Base-by-base conservation (phyloP, 2,797 vertebrate species). In the Takifugu ocellatus region DNA sequence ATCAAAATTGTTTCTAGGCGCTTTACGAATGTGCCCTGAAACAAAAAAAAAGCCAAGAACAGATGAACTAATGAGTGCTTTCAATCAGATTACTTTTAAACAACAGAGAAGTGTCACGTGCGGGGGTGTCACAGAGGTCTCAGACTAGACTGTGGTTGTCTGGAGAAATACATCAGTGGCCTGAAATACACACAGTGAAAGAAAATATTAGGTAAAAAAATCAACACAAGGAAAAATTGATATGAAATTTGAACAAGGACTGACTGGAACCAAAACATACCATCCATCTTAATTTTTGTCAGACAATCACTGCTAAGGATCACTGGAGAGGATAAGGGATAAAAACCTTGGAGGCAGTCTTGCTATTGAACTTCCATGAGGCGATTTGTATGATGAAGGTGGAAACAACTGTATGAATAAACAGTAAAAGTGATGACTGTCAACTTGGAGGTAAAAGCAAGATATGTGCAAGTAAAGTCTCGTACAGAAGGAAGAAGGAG, bases 141-240 rank as follows among this genome's bases (percentile, higher is more conserved):
- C 33, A 3, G 61, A 45, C 56, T 56, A 31, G 51, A 49, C 58
- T 59, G 51, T 84, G 66, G 81, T 71, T 78, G 63, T 75, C 59
- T 79, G 81, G 62, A 70, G 65, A 80, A 80, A 84, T 79, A 80
- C 73, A 66, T 70, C 0, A 7, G 15, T 21, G 64, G 42, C 68
- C 63, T 74, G 75, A 82, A 84, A 79, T 71, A 83, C 58, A 83
- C 49, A 73, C 63, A 54, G 54, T 7, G 58, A 66, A 52, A 71
- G 44, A 44, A 48, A 2, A 8, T 29, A n/a, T 14, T 59, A 29
- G 52, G 61, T 61, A 42, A 59, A 33, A 52, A 43, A 26, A 49
- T 54, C 67, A 74, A 66, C 49, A 71, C 2, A 9, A 44, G 25
- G 25, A 70, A 51, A 14, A 65, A 66, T 5, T 51, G 12, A 78